Evolutionary conservation across 2,888 invertebrate genomes (phyloP).

Genomic region (Apodemia mormo): DNA sequence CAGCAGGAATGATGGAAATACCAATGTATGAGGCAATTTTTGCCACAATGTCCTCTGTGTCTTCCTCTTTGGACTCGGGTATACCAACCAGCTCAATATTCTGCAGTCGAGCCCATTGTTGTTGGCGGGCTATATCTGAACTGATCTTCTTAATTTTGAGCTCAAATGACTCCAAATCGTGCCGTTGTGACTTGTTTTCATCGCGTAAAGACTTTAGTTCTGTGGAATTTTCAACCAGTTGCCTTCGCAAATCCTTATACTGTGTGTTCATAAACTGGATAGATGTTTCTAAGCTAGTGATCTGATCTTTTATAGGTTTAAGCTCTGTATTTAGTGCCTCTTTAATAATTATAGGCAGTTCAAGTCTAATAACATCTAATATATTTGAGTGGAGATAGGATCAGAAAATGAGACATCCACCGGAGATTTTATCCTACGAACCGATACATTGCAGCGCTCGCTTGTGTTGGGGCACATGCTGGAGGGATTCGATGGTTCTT

Average conservation of each 20-base stretch:
- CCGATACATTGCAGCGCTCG: not conserved
- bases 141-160: not conserved
- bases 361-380: not conserved
- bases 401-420: not conserved
- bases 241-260: not conserved
- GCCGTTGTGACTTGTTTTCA: not conserved
- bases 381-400: not conserved
- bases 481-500: not conserved
- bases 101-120: constrained; percentile 11
- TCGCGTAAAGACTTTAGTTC: not conserved
- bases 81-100: constrained; percentile 10
- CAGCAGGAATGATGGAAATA: not conserved
- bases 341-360: not conserved
- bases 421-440: not conserved
- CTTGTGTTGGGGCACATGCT: not conserved
- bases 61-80: constrained; percentile 7
- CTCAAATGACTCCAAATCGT: not conserved
- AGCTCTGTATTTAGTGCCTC: not conserved
- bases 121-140: not conserved
- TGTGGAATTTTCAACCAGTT: not conserved
- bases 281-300: not conserved
- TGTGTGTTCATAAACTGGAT: not conserved
- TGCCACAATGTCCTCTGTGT: not conserved
- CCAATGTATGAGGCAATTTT: not conserved
- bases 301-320: not conserved